Base-by-base conservation (phyloP, 1,140 invertebrate genomes). In the Lycorma delicatula region DNA sequence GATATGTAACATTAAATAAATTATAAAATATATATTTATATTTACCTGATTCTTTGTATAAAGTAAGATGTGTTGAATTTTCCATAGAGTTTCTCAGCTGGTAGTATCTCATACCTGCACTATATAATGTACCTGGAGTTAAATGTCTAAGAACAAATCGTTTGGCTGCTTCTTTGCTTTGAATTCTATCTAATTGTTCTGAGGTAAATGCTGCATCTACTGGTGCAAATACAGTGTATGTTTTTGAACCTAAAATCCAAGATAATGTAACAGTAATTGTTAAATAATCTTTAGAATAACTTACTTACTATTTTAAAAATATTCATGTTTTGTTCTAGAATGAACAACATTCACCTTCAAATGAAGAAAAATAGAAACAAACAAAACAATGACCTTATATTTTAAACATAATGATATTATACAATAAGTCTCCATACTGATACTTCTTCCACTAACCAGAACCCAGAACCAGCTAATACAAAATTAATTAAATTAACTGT, bases 211-310 rank as follows among this genome's bases (percentile, higher is more conserved):
- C 89, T 29, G 81, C 76, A 70, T 93, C 87, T 31, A 84, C 85
- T 41, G 90, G 90, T 2, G 88, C 89, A 65, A 92, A 91, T 7
- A 93, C 75, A 1, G 89, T 93, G 70, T 86, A 89, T 0, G 87
- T 87, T 75, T 86, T 87, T 18, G 81, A 80, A 48, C 86, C 86
- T 86, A 68, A 11, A 64, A 38, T 22, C 12, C 18, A n/a, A n/a
- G 7, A 44, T 44, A 6, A 44, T 44, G 6, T 44, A 9, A 44
- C 5, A 44, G 5, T 12, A 44, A 12, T 6, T 44, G 9, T 12
- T n/a, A n/a, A 44, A 6, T 12, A 44, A 18, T 6, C 9, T 44
- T 12, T 18, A 18, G 18, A 18, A 11, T 11, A 44, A 29, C 5
- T 31, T 7, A 18, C 5, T 9, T 52, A 12, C 16, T 49, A 7